A percentile compares a stretch with the other conserved stretches of the same genome.
phyloP scores from a whole-genome alignment of 2,888 invertebrate species.

The Hoplodrina ambigua region DNA sequence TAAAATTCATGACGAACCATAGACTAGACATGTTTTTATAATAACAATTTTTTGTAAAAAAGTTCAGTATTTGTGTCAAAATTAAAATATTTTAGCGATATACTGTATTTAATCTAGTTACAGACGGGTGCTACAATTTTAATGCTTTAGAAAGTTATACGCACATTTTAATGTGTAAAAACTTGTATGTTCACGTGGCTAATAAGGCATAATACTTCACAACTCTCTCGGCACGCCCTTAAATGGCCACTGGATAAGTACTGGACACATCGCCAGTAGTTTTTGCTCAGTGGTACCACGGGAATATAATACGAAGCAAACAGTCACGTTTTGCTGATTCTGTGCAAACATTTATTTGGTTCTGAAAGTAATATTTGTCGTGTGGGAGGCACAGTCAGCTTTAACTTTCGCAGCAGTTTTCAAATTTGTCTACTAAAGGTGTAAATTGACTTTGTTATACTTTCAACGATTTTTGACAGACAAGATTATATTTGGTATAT shows the following conservation, averaged over 20 bases:
- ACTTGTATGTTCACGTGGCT: slow-evolving; percentile 58
- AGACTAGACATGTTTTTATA: slow-evolving; percentile 16
- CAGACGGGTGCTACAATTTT: slow-evolving; percentile 48
- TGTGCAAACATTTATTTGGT: slow-evolving; percentile 34
- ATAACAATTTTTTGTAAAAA: slow-evolving; percentile 22
- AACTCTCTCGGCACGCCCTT: slow-evolving; percentile 64
- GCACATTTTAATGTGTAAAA: slow-evolving; percentile 62
- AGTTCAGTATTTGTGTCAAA: slow-evolving; percentile 14
- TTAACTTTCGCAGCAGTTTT: slow-evolving; percentile 9
- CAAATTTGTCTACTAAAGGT: background rate
- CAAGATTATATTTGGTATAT: background rate
- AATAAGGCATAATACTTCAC: slow-evolving; percentile 59
- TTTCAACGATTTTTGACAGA: background rate
- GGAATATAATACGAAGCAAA: slow-evolving; percentile 24
- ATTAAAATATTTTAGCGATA: slow-evolving; percentile 42
- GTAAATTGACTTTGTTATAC: background rate
- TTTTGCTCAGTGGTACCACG: slow-evolving; percentile 51
- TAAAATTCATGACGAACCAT: slow-evolving; percentile 45
- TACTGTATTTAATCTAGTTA: slow-evolving; percentile 29
- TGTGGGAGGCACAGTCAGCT: background rate
- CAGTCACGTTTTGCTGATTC: slow-evolving; percentile 44
- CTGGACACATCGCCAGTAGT: slow-evolving; percentile 45
- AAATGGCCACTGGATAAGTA: slow-evolving; percentile 48
- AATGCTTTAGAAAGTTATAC: slow-evolving; percentile 68
- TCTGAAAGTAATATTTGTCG: slow-evolving; percentile 26